Conservation (phyloP, 64 coral and sea anemone genomes). For the Montipora capricornis region DNA sequence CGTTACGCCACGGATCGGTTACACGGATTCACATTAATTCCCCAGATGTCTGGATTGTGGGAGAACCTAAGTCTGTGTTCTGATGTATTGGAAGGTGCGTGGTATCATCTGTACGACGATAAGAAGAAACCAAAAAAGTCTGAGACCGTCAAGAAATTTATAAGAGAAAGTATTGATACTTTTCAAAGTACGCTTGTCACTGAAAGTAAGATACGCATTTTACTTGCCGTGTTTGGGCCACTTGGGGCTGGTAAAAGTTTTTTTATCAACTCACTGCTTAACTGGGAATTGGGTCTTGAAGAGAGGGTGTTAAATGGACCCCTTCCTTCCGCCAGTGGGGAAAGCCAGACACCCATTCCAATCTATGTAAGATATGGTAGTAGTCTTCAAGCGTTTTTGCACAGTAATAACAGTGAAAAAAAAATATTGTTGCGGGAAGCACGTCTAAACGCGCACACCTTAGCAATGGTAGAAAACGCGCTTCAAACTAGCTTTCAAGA, state of each 20-base stretch:
- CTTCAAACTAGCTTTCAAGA: slow-evolving; percentile 44
- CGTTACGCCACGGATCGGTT: no score
- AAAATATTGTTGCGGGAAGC: not conserved
- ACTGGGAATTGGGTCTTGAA: not conserved
- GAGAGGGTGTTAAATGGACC: not conserved
- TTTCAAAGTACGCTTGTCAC: slow-evolving; percentile 47
- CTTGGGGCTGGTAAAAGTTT: slow-evolving; percentile 66
- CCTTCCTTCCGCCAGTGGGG: slow-evolving; percentile 54
- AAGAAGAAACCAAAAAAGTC: not conserved
- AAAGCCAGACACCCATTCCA: slow-evolving; percentile 59
- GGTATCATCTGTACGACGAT: slow-evolving; percentile 53
- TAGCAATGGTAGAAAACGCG: not conserved
- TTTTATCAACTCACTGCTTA: slow-evolving; percentile 57
- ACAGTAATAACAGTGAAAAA: not conserved
- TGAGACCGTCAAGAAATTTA: slow-evolving; percentile 26
- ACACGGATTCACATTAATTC: no score
- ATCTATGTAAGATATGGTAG: slow-evolving; percentile 45
- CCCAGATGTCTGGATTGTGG: slow-evolving; percentile 8
- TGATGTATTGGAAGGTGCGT: slow-evolving; percentile 63
- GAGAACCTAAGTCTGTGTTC: slow-evolving; percentile 40
- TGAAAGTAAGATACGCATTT: slow-evolving; percentile 47
- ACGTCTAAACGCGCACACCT: not conserved
- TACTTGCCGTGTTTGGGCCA: slow-evolving; percentile 57
- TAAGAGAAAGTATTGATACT: slow-evolving; percentile 43
- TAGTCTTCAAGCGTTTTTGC: slow-evolving; percentile 10